Evolutionary conservation across 2,888 invertebrate genomes (phyloP).

Genomic region (Colletes collaris): DNA sequence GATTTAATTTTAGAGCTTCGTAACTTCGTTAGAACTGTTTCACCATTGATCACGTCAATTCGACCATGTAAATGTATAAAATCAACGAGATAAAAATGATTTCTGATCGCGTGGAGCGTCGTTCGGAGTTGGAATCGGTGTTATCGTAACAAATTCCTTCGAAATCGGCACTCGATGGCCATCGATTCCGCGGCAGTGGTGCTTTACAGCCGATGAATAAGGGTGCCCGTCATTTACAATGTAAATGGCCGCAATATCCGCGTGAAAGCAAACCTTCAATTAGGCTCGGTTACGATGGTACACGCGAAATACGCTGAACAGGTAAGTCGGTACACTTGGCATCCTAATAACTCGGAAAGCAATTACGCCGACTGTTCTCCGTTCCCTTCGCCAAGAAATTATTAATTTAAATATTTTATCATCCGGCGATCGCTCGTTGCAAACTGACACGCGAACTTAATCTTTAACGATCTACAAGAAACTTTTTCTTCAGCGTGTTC

Average conservation of each 20-base stretch:
- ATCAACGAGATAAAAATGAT: no score
- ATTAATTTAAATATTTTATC: slow-evolving; percentile 30
- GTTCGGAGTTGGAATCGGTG: background rate
- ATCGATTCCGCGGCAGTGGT: slow-evolving; percentile 46
- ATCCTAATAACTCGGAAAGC: slow-evolving; percentile 32
- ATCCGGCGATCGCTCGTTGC: background rate
- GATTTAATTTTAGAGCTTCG: no score
- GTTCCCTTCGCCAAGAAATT: slow-evolving; percentile 16
- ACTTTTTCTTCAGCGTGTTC: no score
- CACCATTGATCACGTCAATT: no score
- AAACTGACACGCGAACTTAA: background rate
- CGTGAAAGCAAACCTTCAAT: slow-evolving; percentile 73
- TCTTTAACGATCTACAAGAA: no score
- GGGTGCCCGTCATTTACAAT: slow-evolving; percentile 70
- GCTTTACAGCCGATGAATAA: slow-evolving; percentile 66
- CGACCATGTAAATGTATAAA: no score
- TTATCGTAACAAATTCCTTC: slow-evolving; percentile 31
- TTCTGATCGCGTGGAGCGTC: no score
- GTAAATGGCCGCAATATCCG: slow-evolving; percentile 70
- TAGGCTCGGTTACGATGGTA: slow-evolving; percentile 70
- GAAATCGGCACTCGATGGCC: slow-evolving; percentile 23
- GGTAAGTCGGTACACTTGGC: slow-evolving; percentile 12
- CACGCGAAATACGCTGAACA: slow-evolving; percentile 52
- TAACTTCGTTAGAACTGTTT: no score
- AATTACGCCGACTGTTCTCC: slow-evolving; percentile 30